Percentiles rank a stretch among this genome's conserved stretches.
phyloP scores from a whole-genome alignment of 2,113 vertebrate genomes.

The Puffinus mauretanicus region DNA sequence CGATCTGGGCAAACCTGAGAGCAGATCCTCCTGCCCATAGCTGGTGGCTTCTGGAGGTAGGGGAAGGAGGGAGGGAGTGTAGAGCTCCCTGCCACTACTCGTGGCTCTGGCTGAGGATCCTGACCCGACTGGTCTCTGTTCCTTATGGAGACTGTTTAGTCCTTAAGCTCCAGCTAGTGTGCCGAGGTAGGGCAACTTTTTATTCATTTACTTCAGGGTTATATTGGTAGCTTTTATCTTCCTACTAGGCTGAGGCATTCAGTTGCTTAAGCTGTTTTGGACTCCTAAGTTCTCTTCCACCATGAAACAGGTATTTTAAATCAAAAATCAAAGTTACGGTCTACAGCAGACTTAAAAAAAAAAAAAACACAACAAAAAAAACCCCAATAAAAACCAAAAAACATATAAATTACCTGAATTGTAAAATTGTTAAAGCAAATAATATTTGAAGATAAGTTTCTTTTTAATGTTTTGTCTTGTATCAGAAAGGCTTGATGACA shows the following conservation, averaged over 20 bases:
- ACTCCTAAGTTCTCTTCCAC: not conserved
- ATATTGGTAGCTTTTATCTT: not conserved
- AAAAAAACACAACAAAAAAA: too few species aligned
- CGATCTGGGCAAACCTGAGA: not conserved
- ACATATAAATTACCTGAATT: not conserved
- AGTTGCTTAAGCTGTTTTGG: not conserved
- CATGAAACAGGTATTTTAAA: not conserved
- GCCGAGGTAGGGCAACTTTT: accelerated
- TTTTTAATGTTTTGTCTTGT: not conserved
- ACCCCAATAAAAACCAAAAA: too few species aligned
- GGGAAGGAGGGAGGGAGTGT: not conserved
- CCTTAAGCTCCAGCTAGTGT: not conserved
- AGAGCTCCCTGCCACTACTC: not conserved
- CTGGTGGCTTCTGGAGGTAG: not conserved
- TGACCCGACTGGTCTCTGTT: accelerated
- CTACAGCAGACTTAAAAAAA: not conserved
- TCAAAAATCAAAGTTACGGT: not conserved
- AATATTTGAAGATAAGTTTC: not conserved
- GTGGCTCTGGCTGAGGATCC: not conserved
- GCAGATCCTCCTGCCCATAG: not conserved
- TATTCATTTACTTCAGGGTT: not conserved
- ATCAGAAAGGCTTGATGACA: not conserved
- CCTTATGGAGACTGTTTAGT: not conserved
- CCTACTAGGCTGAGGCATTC: not conserved
- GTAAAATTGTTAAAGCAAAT: not conserved